A percentile compares a stretch with the other conserved stretches of the same genome.
phyloP scores from a whole-genome alignment of 1,140 invertebrate species.

The Diorhabda carinulata region DNA sequence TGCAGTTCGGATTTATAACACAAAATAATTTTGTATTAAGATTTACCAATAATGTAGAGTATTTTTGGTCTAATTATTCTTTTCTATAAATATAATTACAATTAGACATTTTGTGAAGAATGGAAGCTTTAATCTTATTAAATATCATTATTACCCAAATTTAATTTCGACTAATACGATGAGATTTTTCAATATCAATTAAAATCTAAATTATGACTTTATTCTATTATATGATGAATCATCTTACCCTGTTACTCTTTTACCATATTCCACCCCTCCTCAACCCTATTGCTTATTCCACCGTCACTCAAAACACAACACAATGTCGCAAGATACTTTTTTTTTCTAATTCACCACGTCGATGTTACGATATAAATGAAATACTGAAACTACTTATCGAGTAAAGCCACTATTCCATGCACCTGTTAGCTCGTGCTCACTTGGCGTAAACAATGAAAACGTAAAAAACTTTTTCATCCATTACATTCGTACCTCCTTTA shows the following conservation, averaged over 20 bases:
- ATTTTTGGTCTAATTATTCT: too few species aligned
- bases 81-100: too few species aligned
- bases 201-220: too few species aligned
- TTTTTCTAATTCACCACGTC: neutral
- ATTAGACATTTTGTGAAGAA: too few species aligned
- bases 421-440: conserved; percentile 35
- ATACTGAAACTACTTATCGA: conserved; percentile 28
- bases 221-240: neutral
- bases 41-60: too few species aligned
- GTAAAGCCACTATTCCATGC: conserved; percentile 16
- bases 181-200: too few species aligned
- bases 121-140: too few species aligned
- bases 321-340: neutral
- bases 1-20: too few species aligned
- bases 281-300: neutral
- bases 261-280: neutral
- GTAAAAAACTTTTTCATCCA: conserved; percentile 19
- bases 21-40: too few species aligned
- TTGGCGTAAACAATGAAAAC: conserved; percentile 29
- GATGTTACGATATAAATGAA: conserved; percentile 27
- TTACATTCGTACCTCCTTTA: neutral
- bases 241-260: neutral
- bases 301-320: neutral
- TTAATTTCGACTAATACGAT: too few species aligned
- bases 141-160: too few species aligned